Conservation (phyloP, 2,797 vertebrate genomes). For the Onychomys torridus region DNA sequence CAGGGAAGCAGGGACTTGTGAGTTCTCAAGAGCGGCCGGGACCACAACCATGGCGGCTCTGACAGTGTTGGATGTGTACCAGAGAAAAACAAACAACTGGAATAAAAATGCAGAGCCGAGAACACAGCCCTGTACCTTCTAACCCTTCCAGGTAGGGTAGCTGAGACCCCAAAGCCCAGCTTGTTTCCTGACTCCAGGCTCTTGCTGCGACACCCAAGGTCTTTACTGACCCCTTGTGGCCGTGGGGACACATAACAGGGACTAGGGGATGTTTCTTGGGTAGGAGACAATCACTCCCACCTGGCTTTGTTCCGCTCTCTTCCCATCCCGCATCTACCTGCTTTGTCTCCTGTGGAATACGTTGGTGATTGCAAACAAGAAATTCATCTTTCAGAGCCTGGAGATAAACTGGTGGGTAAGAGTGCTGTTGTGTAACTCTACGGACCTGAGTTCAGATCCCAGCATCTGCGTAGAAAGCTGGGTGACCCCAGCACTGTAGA, state of each 20-base stretch:
- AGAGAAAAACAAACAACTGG: neutral
- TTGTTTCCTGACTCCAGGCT: neutral
- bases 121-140: neutral
- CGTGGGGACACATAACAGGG: constrained; percentile 1
- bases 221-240: constrained; percentile 77
- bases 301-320: neutral
- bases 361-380: neutral
- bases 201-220: neutral
- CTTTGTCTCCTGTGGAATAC: neutral
- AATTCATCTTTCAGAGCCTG: neutral
- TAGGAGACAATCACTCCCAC: neutral
- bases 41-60: constrained; percentile 2
- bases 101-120: neutral
- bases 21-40: neutral
- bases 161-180: neutral
- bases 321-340: neutral
- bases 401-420: neutral
- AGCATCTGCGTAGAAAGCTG: neutral
- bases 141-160: neutral
- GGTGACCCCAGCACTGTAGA: neutral
- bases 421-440: neutral
- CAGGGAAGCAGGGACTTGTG: neutral
- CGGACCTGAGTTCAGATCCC: neutral
- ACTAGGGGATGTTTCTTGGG: neutral
- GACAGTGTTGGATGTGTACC: neutral